Base-by-base conservation (phyloP, 2,888 invertebrate species). In the Deroplatys truncata region DNA sequence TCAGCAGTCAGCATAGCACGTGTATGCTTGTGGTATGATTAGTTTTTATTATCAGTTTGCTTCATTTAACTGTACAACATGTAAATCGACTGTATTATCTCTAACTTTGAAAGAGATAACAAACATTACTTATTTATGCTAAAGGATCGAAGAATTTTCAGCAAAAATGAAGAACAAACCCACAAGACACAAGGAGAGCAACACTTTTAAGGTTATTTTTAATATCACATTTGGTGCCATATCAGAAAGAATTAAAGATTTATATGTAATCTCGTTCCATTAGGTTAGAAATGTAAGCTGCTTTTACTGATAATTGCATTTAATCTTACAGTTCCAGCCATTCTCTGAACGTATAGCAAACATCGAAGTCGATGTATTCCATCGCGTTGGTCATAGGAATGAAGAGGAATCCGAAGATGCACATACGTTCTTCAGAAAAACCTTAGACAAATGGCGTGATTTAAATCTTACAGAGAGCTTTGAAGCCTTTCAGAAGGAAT, bases 371-470 rank as follows among this genome's bases (percentile, higher is more conserved):
- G 97, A 98, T 93, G 97, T 98, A 2, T 96, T 98, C 83, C 98
- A 98, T 93, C 96, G 96, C 92, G 96, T 98, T 88, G 96, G 96
- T 49, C 97, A 98, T 93, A 95, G 95, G 91, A 96, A 98, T 93
- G 96, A 97, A 92, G 95, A 96, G 89, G 94, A 95, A 16, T 92
- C 92, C 35, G 96, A 96, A 13, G 96, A 96, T 91, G 96, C 96
- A 88, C 96, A 96, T 92, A 97, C 98, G 0, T 96, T 96, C 93
- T 98, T 99, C 93, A 95, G 96, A 92, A 96, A 98, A 93, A 96
- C 97, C 0, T 93, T 98, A 31, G 96, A 96, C 91, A 98, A 98
- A 94, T 99, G 98, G 98, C 96, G 96, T 92, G 97, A 96, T 3
- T 95, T 98, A 31, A 98, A 99, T 93, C 95, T 98, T 91, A 97